Conservation (phyloP, 2,113 vertebrate genomes). For the Lophius piscatorius region DNA sequence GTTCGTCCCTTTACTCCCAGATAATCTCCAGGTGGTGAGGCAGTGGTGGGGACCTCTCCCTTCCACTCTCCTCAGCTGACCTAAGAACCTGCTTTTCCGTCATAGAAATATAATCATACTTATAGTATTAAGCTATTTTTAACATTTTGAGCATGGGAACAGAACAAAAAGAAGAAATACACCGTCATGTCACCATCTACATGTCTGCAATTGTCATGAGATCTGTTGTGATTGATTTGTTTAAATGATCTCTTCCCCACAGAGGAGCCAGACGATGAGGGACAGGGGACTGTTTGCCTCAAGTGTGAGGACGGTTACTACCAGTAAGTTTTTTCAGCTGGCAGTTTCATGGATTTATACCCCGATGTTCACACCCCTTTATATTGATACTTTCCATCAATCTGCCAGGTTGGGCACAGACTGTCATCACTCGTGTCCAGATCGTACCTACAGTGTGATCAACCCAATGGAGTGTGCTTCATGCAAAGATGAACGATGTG, state of each 20-base stretch:
- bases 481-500: slow-evolving; percentile 78
- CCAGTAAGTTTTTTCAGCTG: slow-evolving; percentile 59
- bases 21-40: no score
- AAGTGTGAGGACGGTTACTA: slow-evolving; percentile 74
- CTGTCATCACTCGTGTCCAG: slow-evolving; percentile 87
- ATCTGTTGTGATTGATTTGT: neutral
- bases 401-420: slow-evolving; percentile 78
- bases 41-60: no score
- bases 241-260: slow-evolving; percentile 28
- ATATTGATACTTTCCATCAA: neutral
- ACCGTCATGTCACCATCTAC: no score
- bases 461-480: slow-evolving; percentile 71
- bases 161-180: no score
- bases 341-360: neutral
- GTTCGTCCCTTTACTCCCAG: no score
- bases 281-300: slow-evolving; percentile 60
- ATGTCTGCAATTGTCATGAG: no score
- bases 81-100: no score
- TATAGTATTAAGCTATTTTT: no score
- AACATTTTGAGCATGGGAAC: neutral
- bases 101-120: neutral
- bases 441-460: slow-evolving; percentile 80
- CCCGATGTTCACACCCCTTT: neutral
- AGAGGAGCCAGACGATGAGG: slow-evolving; percentile 49
- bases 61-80: no score